Conservation (phyloP, 2,797 vertebrate genomes). For the Potorous gilbertii region DNA sequence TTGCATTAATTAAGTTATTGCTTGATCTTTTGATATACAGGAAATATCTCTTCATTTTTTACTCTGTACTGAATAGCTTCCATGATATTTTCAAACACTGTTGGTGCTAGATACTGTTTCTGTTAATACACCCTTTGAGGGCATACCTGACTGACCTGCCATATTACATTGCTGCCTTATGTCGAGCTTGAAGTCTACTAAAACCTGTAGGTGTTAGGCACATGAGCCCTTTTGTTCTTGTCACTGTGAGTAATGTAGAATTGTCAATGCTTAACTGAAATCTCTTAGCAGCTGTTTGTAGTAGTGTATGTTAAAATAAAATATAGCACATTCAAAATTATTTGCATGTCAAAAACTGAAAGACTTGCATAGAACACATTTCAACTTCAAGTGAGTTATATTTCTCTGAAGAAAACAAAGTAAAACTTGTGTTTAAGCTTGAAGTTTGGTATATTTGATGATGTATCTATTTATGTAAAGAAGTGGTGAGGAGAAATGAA, state of each 20-base stretch:
- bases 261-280: slow-evolving; percentile 58
- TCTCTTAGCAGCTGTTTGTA: slow-evolving; percentile 42
- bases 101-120: not conserved
- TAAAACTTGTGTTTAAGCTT: slow-evolving; percentile 59
- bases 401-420: slow-evolving; percentile 63
- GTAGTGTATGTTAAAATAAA: slow-evolving; percentile 57
- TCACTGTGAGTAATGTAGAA: slow-evolving; percentile 46
- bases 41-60: not conserved
- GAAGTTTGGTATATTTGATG: slow-evolving; percentile 58
- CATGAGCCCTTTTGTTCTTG: slow-evolving; percentile 7
- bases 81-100: not conserved
- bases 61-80: not conserved
- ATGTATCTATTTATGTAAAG: slow-evolving; percentile 53
- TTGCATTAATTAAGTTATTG: not conserved
- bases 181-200: not conserved
- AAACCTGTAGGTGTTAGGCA: not conserved
- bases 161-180: not conserved
- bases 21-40: not conserved
- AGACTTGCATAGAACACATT: slow-evolving; percentile 66
- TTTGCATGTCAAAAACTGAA: slow-evolving; percentile 66
- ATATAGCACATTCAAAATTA: slow-evolving; percentile 62
- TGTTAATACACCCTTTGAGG: not conserved
- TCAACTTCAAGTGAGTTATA: slow-evolving; percentile 63
- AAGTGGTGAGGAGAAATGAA: slow-evolving; percentile 44
- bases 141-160: not conserved